Base-by-base conservation (phyloP, 2,888 invertebrate species). In the Hypsopygia costalis region DNA sequence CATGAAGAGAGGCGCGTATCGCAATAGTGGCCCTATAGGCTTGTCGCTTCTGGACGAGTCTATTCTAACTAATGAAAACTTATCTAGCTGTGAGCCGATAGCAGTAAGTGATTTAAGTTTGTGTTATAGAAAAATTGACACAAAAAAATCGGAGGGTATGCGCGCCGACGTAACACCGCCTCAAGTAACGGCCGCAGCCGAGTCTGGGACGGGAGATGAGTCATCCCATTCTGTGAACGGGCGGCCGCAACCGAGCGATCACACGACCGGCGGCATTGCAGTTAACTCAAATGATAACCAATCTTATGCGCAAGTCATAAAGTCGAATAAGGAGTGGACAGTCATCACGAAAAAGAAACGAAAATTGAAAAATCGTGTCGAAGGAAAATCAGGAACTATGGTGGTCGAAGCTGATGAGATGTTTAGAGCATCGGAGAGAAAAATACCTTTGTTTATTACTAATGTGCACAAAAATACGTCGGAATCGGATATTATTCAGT, bases 401-500 rank as follows among this genome's bases (percentile, higher is more conserved):
- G 8, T 20, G 9, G 16, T 32, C 6, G 20, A 20, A n/a, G 2
- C 8, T 7, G 28, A 22, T 27, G 27, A 38, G 25, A 49, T 37
- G 9, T 52, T 55, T 41, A 50, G 34, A 30, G 51, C 53, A 5
- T 51, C 51, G 0, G 54, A 54, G 4, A 40, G 33, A 10, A 53
- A 52, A 25, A 30, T 46, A 6, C 49, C 52, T 5, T 34, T 56
- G 2, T 50, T 58, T 44, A 55, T 56, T 1, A 47, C 53, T 1
- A 58, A 53, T 27, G 41, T 58, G 4, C 49, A 55, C 36, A 47
- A 38, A n/a, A 44, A 48, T 1, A 46, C 52, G 0, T 1, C 11
- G 0, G 49, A 53, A 11, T 16, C 8, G 1, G 56, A 56, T 34
- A 58, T 58, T n/a, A 11, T 38, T 0, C 29, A 47, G 1, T 52